Conservation (phyloP, 30 jellyfish, hydroid and myxozoan genomes). For the Nemopilema nomurai region DNA sequence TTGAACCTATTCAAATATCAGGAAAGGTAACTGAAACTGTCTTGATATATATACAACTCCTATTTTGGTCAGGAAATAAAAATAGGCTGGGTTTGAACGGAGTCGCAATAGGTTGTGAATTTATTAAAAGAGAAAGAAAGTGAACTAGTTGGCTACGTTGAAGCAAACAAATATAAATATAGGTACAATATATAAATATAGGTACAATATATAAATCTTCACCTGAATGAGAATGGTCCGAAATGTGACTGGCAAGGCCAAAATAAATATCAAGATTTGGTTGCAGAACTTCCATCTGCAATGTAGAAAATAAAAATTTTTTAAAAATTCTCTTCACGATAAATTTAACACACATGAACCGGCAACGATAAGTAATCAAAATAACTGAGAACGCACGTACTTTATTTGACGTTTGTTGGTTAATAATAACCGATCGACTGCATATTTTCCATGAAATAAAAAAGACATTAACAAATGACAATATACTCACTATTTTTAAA, state of each 20-base stretch:
- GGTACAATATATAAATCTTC: no score
- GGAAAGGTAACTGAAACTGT: no score
- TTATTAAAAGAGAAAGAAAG: no score
- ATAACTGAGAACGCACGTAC: no score
- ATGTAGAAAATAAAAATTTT: neutral
- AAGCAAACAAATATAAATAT: neutral
- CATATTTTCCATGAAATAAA: no score
- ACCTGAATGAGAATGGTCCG: conserved; percentile 55
- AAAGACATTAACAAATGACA: neutral
- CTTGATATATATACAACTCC: no score
- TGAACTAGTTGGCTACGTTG: no score
- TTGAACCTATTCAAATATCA: no score
- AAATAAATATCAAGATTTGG: conserved; percentile 67
- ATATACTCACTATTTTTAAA: conserved; percentile 64
- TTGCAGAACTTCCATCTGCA: conserved; percentile 50
- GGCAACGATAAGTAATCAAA: neutral
- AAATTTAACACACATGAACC: neutral
- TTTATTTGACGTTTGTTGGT: no score
- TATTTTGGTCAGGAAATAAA: no score
- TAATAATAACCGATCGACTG: neutral
- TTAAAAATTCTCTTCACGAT: neutral
- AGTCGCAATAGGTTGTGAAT: no score
- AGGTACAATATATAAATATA: neutral
- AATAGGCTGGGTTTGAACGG: no score
- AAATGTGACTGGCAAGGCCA: conserved; percentile 59